Percentiles rank a stretch among this genome's conserved stretches.
Evolutionary conservation across 2,888 invertebrate species (phyloP).

Genomic region (Platycnemis pennipes): DNA sequence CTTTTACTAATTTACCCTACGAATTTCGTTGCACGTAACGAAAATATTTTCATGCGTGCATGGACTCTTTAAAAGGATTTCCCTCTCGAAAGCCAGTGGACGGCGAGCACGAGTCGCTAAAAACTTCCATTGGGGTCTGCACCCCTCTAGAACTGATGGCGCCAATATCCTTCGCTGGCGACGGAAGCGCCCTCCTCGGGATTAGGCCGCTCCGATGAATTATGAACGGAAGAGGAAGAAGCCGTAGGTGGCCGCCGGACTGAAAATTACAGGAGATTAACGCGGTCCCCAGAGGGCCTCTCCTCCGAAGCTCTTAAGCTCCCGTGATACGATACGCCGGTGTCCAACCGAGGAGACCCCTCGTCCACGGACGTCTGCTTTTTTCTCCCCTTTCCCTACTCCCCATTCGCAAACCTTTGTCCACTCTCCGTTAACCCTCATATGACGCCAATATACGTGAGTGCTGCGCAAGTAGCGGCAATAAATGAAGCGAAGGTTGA

Average conservation of each 20-base stretch:
- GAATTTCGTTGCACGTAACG: no score
- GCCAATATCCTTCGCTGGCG: not conserved
- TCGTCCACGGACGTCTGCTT: not conserved
- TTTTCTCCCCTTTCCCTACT: not conserved
- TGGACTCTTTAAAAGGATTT: no score
- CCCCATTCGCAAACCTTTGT: not conserved
- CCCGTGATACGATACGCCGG: not conserved
- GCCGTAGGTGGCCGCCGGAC: not conserved
- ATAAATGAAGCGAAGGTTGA: not conserved
- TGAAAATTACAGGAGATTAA: slow-evolving; percentile 36
- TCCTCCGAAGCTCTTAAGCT: not conserved
- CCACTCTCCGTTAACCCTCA: not conserved
- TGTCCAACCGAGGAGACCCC: not conserved
- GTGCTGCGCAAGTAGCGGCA: not conserved
- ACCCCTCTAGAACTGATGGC: not conserved
- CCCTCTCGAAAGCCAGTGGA: no score
- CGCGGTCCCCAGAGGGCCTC: not conserved
- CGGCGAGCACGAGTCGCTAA: no score
- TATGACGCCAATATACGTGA: not conserved
- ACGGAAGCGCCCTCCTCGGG: not conserved
- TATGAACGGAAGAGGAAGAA: slow-evolving; percentile 12
- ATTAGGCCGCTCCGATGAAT: not conserved
- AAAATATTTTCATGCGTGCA: no score
- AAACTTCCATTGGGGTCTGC: not conserved
- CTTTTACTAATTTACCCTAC: no score